Evolutionary conservation across 2,113 vertebrate genomes (phyloP).

Genomic region (Tachysurus vachellii): DNA sequence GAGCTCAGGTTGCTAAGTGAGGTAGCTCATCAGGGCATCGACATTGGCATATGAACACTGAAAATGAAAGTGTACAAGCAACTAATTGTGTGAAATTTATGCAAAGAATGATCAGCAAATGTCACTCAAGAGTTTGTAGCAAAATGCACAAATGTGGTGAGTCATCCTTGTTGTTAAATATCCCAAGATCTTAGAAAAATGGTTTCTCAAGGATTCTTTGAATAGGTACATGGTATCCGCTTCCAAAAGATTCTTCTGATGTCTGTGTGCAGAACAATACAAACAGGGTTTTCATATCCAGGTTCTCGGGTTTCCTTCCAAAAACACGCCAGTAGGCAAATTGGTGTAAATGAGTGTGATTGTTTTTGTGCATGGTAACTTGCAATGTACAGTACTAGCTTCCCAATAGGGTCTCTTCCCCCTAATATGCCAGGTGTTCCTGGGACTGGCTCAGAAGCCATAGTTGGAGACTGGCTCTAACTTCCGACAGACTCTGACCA

Average conservation of each 20-base stretch:
- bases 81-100: background rate
- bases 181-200: background rate
- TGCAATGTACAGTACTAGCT: background rate
- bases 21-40: background rate
- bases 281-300: background rate
- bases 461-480: no score
- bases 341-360: background rate
- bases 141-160: background rate
- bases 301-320: background rate
- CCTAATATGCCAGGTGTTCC: background rate
- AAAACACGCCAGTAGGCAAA: background rate
- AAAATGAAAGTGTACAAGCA: background rate
- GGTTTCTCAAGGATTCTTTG: background rate
- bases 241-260: background rate
- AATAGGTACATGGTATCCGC: background rate
- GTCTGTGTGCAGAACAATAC: no score
- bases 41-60: background rate
- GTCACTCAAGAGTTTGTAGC: background rate
- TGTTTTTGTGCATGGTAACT: background rate
- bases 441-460: background rate
- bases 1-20: conserved; percentile 19
- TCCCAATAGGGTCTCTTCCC: background rate
- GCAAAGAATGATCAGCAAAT: background rate
- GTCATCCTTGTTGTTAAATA: background rate
- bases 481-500: background rate